Evolutionary conservation across 2,888 invertebrate species (phyloP).

Genomic region (Phorcus lineatus): DNA sequence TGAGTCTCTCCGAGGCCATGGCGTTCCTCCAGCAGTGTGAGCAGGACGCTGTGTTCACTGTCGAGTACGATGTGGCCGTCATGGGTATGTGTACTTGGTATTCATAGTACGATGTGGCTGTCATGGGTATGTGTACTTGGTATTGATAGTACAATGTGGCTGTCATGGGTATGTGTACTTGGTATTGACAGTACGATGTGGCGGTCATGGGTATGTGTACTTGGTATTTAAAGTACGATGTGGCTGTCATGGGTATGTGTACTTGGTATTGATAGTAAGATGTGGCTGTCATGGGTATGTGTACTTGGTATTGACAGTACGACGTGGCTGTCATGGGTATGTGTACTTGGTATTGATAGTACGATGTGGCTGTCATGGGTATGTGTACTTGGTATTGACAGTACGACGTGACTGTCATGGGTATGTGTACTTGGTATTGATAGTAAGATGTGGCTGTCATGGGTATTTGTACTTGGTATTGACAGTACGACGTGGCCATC

Average conservation of each 20-base stretch:
- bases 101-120: not conserved
- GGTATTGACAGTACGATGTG: no score
- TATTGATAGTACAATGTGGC: no score
- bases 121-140: not conserved
- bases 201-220: no score
- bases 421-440: not conserved
- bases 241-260: conserved; percentile 71
- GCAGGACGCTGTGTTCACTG: conserved; percentile 84
- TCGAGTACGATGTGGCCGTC: conserved; percentile 92
- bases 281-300: not conserved
- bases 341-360: no score
- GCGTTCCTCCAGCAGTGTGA: conserved; percentile 79
- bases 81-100: conserved; percentile 75
- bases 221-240: no score
- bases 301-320: no score
- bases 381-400: no score
- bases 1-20: conserved; percentile 89
- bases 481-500: no score
- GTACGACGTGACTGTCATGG: conserved; percentile 84
- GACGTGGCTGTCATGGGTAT: no score
- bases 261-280: not conserved
- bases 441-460: not conserved
- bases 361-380: no score
- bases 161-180: no score
- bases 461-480: not conserved